A percentile compares a stretch with the other conserved stretches of the same genome.
Evolutionary conservation across 2,113 vertebrate genomes (phyloP).

Genomic region (Entomyzon cyanotis): DNA sequence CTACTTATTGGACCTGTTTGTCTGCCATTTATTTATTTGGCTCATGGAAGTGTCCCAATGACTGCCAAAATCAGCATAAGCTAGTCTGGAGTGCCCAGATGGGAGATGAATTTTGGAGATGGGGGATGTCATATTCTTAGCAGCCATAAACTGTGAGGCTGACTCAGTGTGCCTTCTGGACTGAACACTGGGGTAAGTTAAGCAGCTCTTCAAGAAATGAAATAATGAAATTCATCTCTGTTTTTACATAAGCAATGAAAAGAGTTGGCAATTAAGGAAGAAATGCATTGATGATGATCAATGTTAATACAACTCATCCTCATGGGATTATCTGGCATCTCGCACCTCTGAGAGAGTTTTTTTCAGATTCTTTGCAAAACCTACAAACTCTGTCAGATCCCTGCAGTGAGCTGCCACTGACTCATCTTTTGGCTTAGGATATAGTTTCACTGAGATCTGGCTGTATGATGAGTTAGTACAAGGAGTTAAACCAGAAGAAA

Average conservation of each 20-base stretch:
- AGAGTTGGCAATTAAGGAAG: not conserved
- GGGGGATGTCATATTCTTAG: not conserved
- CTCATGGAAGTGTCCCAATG: not conserved
- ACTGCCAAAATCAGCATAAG: not conserved
- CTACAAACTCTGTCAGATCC: constrained; percentile 19
- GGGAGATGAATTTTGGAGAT: not conserved
- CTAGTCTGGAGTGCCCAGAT: not conserved
- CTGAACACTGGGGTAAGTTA: not conserved
- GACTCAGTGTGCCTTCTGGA: not conserved
- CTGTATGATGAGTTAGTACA: not conserved
- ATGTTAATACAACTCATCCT: not conserved
- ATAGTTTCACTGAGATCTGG: not conserved
- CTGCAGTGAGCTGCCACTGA: not conserved
- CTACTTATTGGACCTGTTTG: not conserved
- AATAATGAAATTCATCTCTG: not conserved
- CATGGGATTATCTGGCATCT: constrained; percentile 6
- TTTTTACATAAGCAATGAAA: not conserved
- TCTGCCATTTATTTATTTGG: not conserved
- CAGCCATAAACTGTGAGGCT: not conserved
- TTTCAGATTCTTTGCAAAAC: constrained; percentile 28
- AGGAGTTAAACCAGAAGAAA: not conserved
- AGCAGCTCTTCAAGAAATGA: not conserved
- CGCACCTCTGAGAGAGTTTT: not conserved
- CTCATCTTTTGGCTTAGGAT: constrained; percentile 30
- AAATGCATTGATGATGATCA: not conserved